phyloP scores from a whole-genome alignment of 2,888 invertebrate genomes.

The Bhutanitis thaidina region DNA sequence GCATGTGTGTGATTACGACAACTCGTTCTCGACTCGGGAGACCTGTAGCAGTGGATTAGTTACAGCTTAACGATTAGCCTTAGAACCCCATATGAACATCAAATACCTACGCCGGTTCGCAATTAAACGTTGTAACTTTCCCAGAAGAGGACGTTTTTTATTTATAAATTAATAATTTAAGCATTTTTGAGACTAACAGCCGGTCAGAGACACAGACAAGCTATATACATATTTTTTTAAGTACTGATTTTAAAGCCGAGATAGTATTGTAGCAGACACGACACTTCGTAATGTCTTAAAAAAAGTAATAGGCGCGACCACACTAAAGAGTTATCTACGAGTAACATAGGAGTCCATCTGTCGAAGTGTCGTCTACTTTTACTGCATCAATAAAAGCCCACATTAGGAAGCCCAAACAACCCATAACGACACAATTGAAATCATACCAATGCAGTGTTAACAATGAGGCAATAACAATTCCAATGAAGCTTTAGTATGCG shows the following conservation, averaged over 20 bases:
- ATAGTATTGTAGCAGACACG: not conserved
- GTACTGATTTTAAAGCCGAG: not conserved
- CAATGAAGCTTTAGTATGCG: not conserved
- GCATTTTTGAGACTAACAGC: no score
- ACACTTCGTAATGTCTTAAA: not conserved
- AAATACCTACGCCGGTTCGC: no score
- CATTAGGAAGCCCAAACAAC: not conserved
- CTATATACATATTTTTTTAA: no score
- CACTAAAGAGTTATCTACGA: conserved; percentile 5
- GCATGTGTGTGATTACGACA: no score
- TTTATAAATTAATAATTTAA: no score
- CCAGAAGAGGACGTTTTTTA: no score
- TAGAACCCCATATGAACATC: no score
- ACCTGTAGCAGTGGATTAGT: no score
- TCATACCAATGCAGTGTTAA: not conserved
- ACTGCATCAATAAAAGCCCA: conserved; percentile 5
- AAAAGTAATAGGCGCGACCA: not conserved
- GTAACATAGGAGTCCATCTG: conserved; percentile 10
- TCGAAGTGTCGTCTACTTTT: not conserved
- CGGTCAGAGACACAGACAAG: no score
- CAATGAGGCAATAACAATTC: conserved; percentile 2
- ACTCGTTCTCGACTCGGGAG: no score
- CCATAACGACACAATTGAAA: conserved; percentile 5
- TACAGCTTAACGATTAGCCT: no score
- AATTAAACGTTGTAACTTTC: no score